Base-by-base conservation (phyloP, 1,140 invertebrate species). In the Drosophila murphyi region DNA sequence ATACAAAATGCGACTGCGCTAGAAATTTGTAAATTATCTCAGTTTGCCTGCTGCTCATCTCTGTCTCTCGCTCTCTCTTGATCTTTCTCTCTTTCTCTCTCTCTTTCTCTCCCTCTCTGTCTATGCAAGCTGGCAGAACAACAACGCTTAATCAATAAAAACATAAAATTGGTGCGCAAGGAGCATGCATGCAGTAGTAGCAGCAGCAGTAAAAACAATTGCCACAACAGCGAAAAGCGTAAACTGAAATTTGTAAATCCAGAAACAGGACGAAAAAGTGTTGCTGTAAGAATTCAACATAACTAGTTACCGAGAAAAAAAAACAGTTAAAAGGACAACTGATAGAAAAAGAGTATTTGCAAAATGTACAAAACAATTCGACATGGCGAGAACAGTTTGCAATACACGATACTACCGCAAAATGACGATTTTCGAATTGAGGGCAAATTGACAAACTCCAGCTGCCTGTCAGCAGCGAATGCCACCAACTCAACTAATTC, bases 361-460 rank as follows among this genome's bases (percentile, higher is more conserved):
- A 94, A 92, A 78, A 95, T 96, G 95, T 96, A 96, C 92, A 96
- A 96, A 93, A 96, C 95, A 52, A 95, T 96, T 82, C 92, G 95
- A 63, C 95, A 96, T 87, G 95, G 95, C 37, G 95, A 96, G 83
- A 95, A 95, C 78, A 95, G 95, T 80, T 93, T 96, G 76, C 95
- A 96, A 78, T 96, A 96, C 88, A 95, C 95, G 43, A 96, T 96
- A 76, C 92, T 96, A 41, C 95, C 95, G 47, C 95, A 96, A 89
- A 95, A 95, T 29, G 95, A 95, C 87, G 95, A 95, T 80, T 94
- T 95, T 71, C 91, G 94, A n/a, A 94, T 93, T 69, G 94, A 94
- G 72, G 95, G 94, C 72, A 94, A 94, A 47, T 82, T 94, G 12
- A 63, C 76, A 4, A 82, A 68, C 4, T 51, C 93, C 10, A 85